Evolutionary conservation across 2,888 invertebrate genomes (phyloP), one percentile per base, ranked within the genome.

Genomic region (Luffia ferchaultella): DNA sequence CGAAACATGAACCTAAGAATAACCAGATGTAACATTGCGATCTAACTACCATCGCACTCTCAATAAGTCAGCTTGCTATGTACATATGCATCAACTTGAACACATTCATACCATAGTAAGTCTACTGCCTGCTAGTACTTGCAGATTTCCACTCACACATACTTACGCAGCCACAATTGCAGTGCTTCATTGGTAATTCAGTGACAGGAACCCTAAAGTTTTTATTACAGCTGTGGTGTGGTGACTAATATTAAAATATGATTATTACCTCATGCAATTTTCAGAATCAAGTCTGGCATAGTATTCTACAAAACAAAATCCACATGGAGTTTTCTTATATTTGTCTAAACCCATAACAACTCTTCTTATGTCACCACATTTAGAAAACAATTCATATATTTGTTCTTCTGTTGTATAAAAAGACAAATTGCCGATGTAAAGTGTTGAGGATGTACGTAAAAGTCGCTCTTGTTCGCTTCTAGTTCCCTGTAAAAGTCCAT

Each of bases 331-430:
- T 75, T 98, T 98, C 65, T 94, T 96, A 70, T 94, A 95, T 69
- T 98, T 96, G 72, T 99, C 98, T 57, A 99, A 80, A 0, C 99
- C 99, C 98, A 99, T 98, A 43, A 99, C 89, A 45, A 99, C 93
- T 61, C 93, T 84, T 57, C 96, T 90, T 41, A 99, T 91, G 70
- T 99, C 98, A 1, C 99, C 99, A 67, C 97, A 96, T 75, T 93
- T 90, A 20, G 94, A 91, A 76, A 99, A 99, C 50, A 99, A 80
- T 76, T 99, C 98, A 65, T 97, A 95, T 52, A 99, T 94, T 82
- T 98, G 98, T 77, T 98, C 98, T 75, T 99, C 99, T 2, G 98
- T 97, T 0, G 99, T 99, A 75, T 93, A 98, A 80, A 98, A 99
- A 20, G 98, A 97, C 52, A 99, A 79, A 80, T 99, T 99, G 49